Conservation (phyloP, 2,888 invertebrate genomes). For the Ichneumoninae sp. region DNA sequence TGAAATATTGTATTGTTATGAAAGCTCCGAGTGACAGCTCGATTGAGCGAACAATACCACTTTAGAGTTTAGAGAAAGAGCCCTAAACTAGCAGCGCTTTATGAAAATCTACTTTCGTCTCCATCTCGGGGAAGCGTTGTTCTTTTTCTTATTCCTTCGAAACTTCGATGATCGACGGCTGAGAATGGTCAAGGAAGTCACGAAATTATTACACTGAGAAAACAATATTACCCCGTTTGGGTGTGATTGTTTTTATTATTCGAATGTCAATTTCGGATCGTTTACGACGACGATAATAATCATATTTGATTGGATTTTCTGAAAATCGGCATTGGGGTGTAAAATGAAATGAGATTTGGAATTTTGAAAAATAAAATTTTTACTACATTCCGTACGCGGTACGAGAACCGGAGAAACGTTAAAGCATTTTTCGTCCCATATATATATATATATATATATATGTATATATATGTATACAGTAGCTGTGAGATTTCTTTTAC, state of each 20-base stretch:
- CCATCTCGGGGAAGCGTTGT: not conserved
- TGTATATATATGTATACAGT: conserved; percentile 44
- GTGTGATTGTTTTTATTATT: not conserved
- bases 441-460: conserved; percentile 38
- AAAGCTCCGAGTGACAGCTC: not conserved
- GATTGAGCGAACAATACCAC: not conserved
- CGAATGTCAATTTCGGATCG: not conserved
- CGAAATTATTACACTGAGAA: not conserved
- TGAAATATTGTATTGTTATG: not conserved
- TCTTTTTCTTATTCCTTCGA: not conserved
- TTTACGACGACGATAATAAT: not conserved
- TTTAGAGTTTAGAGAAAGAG: not conserved
- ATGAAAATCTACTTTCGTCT: not conserved
- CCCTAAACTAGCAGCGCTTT: not conserved
- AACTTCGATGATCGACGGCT: not conserved
- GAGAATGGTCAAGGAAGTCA: not conserved
- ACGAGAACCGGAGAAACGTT: not conserved
- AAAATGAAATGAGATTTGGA: not conserved
- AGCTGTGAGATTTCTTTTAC: conserved; percentile 53
- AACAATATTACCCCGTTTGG: too few species aligned
- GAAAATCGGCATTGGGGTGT: not conserved
- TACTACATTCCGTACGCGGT: not conserved
- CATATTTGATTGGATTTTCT: not conserved
- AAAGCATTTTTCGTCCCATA: conserved; percentile 27
- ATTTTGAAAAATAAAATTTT: not conserved